phyloP scores from a whole-genome alignment of 2,113 vertebrate genomes.

The Daubentonia madagascariensis region DNA sequence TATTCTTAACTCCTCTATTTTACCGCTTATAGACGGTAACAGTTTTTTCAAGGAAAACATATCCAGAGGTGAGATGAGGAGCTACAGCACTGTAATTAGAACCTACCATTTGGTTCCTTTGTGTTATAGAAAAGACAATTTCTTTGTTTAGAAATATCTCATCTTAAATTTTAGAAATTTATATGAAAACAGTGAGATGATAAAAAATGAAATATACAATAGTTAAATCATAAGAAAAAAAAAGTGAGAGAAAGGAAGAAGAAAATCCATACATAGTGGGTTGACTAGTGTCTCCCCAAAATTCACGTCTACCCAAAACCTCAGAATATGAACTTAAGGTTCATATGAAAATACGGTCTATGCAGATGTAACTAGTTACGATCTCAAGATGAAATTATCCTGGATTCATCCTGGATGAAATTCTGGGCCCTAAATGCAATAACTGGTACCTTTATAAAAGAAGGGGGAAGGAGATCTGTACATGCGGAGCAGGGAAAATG shows the following conservation, averaged over 20 bases:
- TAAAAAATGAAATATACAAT: neutral
- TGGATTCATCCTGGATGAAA: neutral
- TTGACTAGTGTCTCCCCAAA: neutral
- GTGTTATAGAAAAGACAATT: neutral
- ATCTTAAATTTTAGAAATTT: neutral
- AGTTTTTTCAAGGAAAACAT: neutral
- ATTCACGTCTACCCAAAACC: neutral
- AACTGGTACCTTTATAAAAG: neutral
- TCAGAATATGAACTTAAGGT: neutral
- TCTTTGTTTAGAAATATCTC: neutral
- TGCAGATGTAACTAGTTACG: neutral
- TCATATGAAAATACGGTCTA: neutral
- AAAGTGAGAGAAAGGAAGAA: neutral
- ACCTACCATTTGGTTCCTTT: neutral
- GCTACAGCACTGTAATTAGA: neutral
- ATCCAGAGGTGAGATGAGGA: neutral
- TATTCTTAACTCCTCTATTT: neutral
- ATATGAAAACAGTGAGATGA: neutral
- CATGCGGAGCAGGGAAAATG: neutral
- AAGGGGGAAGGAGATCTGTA: neutral
- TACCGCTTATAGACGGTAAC: neutral
- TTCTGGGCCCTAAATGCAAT: neutral
- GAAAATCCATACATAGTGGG: neutral
- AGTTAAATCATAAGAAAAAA: neutral
- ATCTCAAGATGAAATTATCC: neutral